Base-by-base conservation (phyloP, 2,113 vertebrate species). In the Trematomus loennbergii region DNA sequence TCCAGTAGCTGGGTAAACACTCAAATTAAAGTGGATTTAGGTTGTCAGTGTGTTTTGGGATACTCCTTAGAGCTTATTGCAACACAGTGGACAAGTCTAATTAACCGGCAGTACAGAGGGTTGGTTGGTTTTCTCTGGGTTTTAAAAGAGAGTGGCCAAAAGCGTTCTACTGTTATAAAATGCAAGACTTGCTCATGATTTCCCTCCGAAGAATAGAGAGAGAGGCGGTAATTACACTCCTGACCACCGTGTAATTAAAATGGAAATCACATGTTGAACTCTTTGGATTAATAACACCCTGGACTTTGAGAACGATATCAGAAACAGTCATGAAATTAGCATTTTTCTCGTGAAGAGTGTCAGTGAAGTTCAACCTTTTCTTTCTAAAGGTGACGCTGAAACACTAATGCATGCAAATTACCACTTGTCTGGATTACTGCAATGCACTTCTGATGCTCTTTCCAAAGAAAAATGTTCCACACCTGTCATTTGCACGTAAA, bases 361-460 rank as follows among this genome's bases (percentile, higher is more conserved):
- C 72, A 70, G 58, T 1, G 16, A 70, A 60, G 74, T 72, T 50
- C 29, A 43, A 79, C 59, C 64, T 60, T 74, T 84, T 52, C 33
- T 40, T 46, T 61, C 64, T 22, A 43, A 36, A 15, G 16, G 55
- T 53, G 71, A 79, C 79, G 50, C 72, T 54, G 64, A 43, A 77
- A 75, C 65, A 61, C 59, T 77, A 85, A 84, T 78, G 72, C 79
- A 77, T 79, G 75, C 64, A 84, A 88, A 86, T 86, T 69, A 78
- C 71, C 58, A 22, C 82, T 65, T 63, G 63, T 82, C 84, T 61
- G 5, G 36, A 69, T 68, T 55, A 62, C 55, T 55, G 61, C 62
- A 18, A 20, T 49, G 68, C 63, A 72, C 62, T 60, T 55, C 22
- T 58, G 33, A 46, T 25, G 50, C 60, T 74, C 43, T 67, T 43